Base-by-base conservation (phyloP, 2,797 vertebrate species). In the Strix occidentalis region DNA sequence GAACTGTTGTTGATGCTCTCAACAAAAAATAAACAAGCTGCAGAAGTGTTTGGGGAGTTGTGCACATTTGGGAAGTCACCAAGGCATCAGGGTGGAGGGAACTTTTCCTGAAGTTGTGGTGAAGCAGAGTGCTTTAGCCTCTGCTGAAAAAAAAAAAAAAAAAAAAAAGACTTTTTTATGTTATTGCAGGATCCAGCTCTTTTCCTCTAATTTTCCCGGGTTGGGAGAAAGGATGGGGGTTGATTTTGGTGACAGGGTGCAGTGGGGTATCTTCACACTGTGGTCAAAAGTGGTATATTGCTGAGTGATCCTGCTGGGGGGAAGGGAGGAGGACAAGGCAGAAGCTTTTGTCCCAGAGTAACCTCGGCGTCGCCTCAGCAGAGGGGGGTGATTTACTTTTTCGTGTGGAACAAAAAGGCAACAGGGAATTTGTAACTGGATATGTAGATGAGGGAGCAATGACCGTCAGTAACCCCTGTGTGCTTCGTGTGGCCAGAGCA, bases 401-500 rank as follows among this genome's bases (percentile, higher is more conserved):
- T 86, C 57, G 19, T 35, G 89, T 89, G 74, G 86, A 97, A 97
- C 97, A 93, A 96, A 97, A 94, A 90, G 94, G 94, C 75, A n/a
- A 50, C 51, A 43, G 96, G 96, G 80, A 95, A 94, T 95, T 95
- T 92, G 97, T 98, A 98, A 98, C 97, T 72, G 6, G 96, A 97
- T 94, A 98, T 94, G 83, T 97, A 77, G 95, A 96, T 56, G 56
- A 98, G 97, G 98, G 98, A 98, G 97, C 97, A 98, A 94, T 87
- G 98, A 95, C 98, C 98, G 96, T 37, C 37, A 98, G 97, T 99
- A 98, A 99, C 98, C 98, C 69, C 78, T 3, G 25, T 6, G 20
- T 14, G 43, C 80, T 84, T 35, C 20, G 0, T 50, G 88, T 76
- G 1, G 79, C 74, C 25, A 16, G 69, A 87, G 66, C 66, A 3